phyloP scores from a whole-genome alignment of 1,140 invertebrate genomes.

The Pollicipes pollicipes region DNA sequence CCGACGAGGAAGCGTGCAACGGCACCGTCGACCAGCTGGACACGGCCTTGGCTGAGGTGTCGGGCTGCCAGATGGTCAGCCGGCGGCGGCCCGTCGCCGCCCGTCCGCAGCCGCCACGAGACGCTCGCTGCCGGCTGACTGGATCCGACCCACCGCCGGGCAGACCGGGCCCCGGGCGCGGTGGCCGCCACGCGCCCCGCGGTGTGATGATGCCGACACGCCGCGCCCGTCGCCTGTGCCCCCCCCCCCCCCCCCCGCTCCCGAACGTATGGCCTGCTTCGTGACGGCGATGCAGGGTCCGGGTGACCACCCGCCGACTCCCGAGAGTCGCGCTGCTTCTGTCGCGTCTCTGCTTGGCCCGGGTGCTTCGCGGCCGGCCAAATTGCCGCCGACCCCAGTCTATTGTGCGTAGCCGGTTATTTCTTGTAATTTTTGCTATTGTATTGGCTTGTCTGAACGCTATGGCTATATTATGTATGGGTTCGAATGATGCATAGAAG shows the following conservation, averaged over 20 bases:
- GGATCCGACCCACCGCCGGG: too few relatives aligned
- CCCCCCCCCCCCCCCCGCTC: too few relatives aligned
- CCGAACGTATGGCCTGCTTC: too few relatives aligned
- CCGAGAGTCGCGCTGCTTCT: not conserved
- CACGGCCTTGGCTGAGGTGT: conserved; percentile 91
- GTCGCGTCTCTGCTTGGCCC: not conserved
- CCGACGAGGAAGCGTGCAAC: conserved; percentile 99
- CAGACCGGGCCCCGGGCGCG: not conserved
- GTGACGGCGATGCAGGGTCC: not conserved
- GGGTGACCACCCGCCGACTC: not conserved
- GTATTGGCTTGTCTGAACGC: not conserved
- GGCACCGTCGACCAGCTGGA: conserved; percentile 98
- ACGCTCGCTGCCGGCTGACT: too few relatives aligned
- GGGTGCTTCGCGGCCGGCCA: not conserved
- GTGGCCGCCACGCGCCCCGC: not conserved
- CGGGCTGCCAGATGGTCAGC: conserved; percentile 46
- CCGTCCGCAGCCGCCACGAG: too few relatives aligned
- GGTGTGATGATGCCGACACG: not conserved
- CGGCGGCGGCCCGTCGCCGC: not conserved
- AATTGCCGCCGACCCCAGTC: not conserved
- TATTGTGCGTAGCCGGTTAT: not conserved
- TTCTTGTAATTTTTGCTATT: not conserved
- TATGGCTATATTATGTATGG: conserved; percentile 2
- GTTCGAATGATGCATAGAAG: not conserved
- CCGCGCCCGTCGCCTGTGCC: too few relatives aligned